phyloP scores from a whole-genome alignment of 2,113 vertebrate genomes.

The Mobula hypostoma region DNA sequence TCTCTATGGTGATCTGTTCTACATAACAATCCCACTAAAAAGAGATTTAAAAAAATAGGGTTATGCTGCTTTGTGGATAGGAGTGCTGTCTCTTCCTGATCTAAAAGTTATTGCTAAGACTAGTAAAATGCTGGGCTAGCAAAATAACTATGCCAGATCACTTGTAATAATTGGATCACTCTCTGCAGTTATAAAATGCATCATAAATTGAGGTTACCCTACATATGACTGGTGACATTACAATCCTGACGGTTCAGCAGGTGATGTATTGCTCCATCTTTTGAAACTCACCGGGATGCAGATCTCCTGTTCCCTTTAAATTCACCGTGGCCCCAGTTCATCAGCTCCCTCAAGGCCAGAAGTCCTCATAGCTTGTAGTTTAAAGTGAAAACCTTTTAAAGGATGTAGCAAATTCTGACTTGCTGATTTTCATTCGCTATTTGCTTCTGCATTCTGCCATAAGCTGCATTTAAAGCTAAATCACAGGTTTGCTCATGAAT shows the following conservation, averaged over 20 bases:
- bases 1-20: slow-evolving; percentile 9
- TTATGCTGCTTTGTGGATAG: neutral
- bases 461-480: neutral
- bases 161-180: neutral
- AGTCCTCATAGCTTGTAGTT: neutral
- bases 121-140: neutral
- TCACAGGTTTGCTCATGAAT: neutral
- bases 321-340: too few relatives aligned
- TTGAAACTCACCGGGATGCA: too few relatives aligned
- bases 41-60: neutral
- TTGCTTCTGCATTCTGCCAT: neutral
- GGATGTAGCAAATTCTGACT: neutral
- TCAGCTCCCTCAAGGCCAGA: too few relatives aligned
- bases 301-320: too few relatives aligned
- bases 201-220: neutral
- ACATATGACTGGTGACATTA: neutral
- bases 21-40: slow-evolving; percentile 8
- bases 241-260: too few relatives aligned
- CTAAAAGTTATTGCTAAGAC: neutral
- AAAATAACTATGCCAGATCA: neutral
- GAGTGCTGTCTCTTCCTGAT: neutral
- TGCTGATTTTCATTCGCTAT: neutral
- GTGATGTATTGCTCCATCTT: too few relatives aligned
- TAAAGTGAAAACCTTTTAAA: neutral
- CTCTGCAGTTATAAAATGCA: neutral